Percentiles rank a stretch among this genome's conserved stretches.
Conservation (phyloP, 1,140 invertebrate genomes). For the Trichonephila clavata region DNA sequence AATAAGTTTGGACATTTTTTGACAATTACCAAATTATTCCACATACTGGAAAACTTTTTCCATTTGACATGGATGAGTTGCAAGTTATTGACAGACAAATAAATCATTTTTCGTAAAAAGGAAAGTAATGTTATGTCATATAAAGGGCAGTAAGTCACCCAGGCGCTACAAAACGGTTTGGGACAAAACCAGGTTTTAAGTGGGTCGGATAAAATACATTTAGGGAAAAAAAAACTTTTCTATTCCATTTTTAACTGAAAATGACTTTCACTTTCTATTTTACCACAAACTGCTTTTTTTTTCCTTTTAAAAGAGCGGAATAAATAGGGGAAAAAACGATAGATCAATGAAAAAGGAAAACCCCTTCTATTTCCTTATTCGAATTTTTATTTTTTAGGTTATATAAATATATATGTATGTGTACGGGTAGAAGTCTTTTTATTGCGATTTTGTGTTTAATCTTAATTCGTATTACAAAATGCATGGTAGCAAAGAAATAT, state of each 20-base stretch:
- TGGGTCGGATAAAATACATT: slow-evolving; percentile 13
- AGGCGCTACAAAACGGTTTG: background rate
- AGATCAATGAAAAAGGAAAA: background rate
- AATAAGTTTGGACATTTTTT: too few relatives aligned
- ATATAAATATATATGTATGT: background rate
- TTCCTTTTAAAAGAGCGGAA: background rate
- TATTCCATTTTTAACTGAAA: slow-evolving; percentile 25
- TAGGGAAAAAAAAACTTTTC: background rate
- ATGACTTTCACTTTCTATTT: slow-evolving; percentile 19
- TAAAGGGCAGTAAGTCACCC: background rate
- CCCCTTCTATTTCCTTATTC: background rate
- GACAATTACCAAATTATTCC: too few relatives aligned
- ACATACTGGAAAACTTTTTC: background rate
- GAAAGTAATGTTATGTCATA: background rate
- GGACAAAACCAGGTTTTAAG: background rate
- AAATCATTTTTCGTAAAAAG: background rate
- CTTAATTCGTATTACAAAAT: background rate
- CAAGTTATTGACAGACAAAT: background rate
- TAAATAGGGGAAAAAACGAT: background rate
- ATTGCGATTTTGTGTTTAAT: background rate
- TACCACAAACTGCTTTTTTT: background rate
- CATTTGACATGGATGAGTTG: background rate
- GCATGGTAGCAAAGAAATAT: background rate
- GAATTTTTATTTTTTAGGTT: background rate
- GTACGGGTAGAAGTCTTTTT: background rate